Conservation (phyloP, 92 coral and sea anemone species). For the Epizoanthus rinbou region DNA sequence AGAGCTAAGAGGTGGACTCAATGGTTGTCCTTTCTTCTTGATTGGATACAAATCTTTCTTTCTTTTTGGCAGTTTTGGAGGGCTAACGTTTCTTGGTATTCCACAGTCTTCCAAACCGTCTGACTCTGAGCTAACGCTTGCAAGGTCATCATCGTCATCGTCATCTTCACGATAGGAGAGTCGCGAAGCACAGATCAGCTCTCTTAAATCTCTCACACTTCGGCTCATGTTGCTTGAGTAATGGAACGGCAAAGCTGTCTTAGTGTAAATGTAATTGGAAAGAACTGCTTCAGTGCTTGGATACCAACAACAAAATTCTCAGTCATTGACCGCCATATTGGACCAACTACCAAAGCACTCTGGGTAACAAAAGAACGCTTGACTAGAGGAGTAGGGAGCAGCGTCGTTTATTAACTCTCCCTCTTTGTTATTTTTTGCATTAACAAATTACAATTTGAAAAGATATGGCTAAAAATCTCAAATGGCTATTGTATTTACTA, state of each 20-base stretch:
- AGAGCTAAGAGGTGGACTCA: slow-evolving; percentile 69
- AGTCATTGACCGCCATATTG: slow-evolving; percentile 80
- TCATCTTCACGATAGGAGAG: slow-evolving; percentile 88
- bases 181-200: slow-evolving; percentile 86
- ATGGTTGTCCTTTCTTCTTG: slow-evolving; percentile 26
- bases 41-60: slow-evolving; percentile 53
- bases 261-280: background rate
- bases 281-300: slow-evolving; percentile 57
- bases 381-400: background rate
- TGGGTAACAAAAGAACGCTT: slow-evolving; percentile 20
- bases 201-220: slow-evolving; percentile 88
- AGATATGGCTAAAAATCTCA: too few species aligned
- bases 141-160: slow-evolving; percentile 43
- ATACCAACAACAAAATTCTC: slow-evolving; percentile 30
- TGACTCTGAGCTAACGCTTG: background rate
- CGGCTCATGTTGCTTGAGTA: slow-evolving; percentile 61
- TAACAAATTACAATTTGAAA: too few species aligned
- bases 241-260: too few species aligned
- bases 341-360: slow-evolving; percentile 7
- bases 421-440: too few species aligned
- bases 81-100: slow-evolving; percentile 38
- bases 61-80: slow-evolving; percentile 72
- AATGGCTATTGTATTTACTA: too few species aligned
- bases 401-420: background rate
- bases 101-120: slow-evolving; percentile 43